phyloP scores from a whole-genome alignment of 2,797 vertebrate species.

The Silurus aristotelis region DNA sequence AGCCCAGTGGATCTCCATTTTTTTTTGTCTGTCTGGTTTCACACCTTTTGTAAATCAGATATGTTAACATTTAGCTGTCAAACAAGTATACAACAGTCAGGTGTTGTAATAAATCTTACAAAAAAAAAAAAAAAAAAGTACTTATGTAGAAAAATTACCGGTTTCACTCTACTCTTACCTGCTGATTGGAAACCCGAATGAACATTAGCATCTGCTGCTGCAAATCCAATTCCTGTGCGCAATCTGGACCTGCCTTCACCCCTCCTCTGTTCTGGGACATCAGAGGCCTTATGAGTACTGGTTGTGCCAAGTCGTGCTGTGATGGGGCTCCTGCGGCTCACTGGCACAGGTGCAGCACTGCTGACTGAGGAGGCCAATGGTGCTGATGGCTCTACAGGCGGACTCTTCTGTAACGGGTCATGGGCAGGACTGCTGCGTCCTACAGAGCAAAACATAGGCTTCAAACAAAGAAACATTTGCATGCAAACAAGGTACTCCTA shows the following conservation, averaged over 20 bases:
- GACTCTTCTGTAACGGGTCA: slow-evolving; percentile 82
- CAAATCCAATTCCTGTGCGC: slow-evolving; percentile 5
- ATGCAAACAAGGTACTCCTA: neutral
- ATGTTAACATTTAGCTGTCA: neutral
- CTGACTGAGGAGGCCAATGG: slow-evolving; percentile 72
- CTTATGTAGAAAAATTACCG: neutral
- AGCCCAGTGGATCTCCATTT: neutral
- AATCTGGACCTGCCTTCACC: slow-evolving; percentile 67
- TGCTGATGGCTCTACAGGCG: slow-evolving; percentile 80
- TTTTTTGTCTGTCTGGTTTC: neutral
- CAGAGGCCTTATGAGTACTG: slow-evolving; percentile 78
- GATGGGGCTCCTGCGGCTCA: slow-evolving; percentile 81
- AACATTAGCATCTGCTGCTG: slow-evolving; percentile 7
- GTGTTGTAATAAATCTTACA: neutral
- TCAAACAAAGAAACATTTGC: neutral
- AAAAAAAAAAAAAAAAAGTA: neutral
- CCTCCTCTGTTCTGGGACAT: slow-evolving; percentile 85
- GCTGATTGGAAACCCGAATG: slow-evolving; percentile 25
- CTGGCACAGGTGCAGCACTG: slow-evolving; percentile 70
- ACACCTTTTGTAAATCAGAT: neutral
- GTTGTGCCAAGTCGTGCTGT: slow-evolving; percentile 73
- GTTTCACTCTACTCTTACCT: slow-evolving; percentile 16
- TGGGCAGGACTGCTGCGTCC: slow-evolving; percentile 81
- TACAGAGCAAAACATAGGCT: slow-evolving; percentile 58
- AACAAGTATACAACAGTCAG: neutral